Base-by-base conservation (phyloP, 2,797 vertebrate species). In the Syngnathus rostellatus region DNA sequence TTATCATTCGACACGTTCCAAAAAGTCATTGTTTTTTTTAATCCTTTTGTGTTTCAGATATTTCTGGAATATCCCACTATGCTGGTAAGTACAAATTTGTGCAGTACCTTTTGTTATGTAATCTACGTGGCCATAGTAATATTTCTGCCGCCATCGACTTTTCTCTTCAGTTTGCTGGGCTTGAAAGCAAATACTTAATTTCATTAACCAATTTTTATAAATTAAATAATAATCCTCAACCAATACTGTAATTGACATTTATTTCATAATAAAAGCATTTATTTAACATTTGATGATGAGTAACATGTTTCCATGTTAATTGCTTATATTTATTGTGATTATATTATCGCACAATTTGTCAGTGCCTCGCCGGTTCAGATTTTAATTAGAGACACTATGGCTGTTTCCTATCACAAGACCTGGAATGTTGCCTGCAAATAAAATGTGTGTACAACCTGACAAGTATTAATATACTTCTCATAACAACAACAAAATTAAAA, bases 51-150 rank as follows among this genome's bases (percentile, higher is more conserved):
- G 41, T 85, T 82, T 0, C 89, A 94, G 93, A 89, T 87, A 90
- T 93, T 92, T 92, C 92, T 77, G 89, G 91, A 81, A 90, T 90
- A 89, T 83, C 88, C 58, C 77, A 91, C 83, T 89, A 89, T 68
- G 61, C 89, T 81, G 93, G 93, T 94, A 83, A 93, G 93, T 87
- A 72, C 57, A 53, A 4, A 14, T 60, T 65, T 9, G 66, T 19
- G 8, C 1, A 9, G 19, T 50, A 41, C 31, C 5, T 40, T 43
- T 46, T 3, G 16, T 38, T 21, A 23, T 64, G 25, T 53, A 21
- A 43, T 21, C 2, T 39, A 50, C 38, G 25, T 31, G 9, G 11
- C 19, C 39, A 54, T 21, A 61, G 3, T 59, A 5, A 31, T 39
- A n/a, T 19, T 39, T 59, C 57, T 8, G 17, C 14, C 4, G 19